Evolutionary conservation across 2,888 invertebrate genomes (phyloP), one percentile per base, ranked within the genome.

Genomic region (Heliconius charithonia): DNA sequence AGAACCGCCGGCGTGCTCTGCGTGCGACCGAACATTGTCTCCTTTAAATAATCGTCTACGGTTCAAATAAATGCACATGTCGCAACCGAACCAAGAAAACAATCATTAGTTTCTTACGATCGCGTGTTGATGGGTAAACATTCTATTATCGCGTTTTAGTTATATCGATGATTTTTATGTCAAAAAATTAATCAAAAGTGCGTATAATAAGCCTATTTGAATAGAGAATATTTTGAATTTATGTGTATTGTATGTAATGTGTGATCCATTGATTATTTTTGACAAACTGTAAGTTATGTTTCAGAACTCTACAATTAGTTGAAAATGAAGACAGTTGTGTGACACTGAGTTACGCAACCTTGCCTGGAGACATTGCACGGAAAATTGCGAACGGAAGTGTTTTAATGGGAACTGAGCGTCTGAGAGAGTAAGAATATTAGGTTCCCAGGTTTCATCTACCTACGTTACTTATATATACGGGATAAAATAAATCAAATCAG

Each of bases 31-130:
- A 84, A 87, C 92, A 93, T 94, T 94, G 94, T 95, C 92, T 92
- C 88, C 87, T 89, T 91, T 92, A 92, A 93, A 94, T 94, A 94
- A 94, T 93, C 92, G 91, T 91, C 92, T 91, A 91, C 91, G 89
- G 79, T 79, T 82, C 37, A 37, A 37, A 32, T 51, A 51, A 51
- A 87, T 86, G 87, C 88, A 85, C 86, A 86, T 91, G 90, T 91
- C 88, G 92, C 90, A 93, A 92, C 84, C 84, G 81, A 87, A 84
- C 82, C 81, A 83, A 82, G 84, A 83, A 87, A 86, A 90, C 90
- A 91, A 91, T 89, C 85, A 87, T 81, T 89, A 86, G 89, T 88
- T 86, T 83, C 82, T 86, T 86, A 86, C 85, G 87, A 86, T 89
- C 88, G 89, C 89, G 90, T 89, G 89, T 87, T 77, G 56, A 66